Base-by-base conservation (phyloP, 2,888 invertebrate genomes). In the Drosophila setosimentum region DNA sequence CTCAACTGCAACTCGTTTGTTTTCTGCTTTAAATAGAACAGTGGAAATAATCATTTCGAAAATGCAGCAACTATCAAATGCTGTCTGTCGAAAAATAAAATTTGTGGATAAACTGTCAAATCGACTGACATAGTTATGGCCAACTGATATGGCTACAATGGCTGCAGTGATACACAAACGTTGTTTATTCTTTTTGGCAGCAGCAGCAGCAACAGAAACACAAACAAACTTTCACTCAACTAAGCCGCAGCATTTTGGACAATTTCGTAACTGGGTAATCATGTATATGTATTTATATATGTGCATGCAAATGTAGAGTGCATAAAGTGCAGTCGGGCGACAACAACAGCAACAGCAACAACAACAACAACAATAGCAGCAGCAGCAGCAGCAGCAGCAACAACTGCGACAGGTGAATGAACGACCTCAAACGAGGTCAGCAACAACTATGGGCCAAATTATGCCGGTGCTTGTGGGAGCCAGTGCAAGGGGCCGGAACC, bases 341-440 rank as follows among this genome's bases (percentile, higher is more conserved):
- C 74, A 64, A 30, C 73, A 42, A 16, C 65, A 65, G 4, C 69
- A 55, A 35, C 49, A 50, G 24, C 24, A 59, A 29, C 27, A 59
- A 29, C 45, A 40, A 16, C 50, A 65, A 6, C 13, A 64, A n/a
- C 29, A 40, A 13, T 16, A 59, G 3, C 6, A 45, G 7, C 18
- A 42, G 16, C 33, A 60, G 35, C 48, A 32, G 48, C 49, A 35
- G 27, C 49, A 32, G 21, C 42, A 48, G 7, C 68, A 42, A 27
- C 65, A 65, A 55, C 83, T 74, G 73, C 89, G 89, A 86, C 91
- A 87, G 87, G 83, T 85, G 83, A 91, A 91, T 81, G 90, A 90
- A 90, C 90, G 91, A 90, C 90, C 90, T 90, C 87, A 91, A 90
- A 91, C 89, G 91, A 90, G 91, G 90, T 89, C 91, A 91, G 77